phyloP scores from a whole-genome alignment of 2,888 invertebrate genomes.

The Rhynchonema sp. region DNA sequence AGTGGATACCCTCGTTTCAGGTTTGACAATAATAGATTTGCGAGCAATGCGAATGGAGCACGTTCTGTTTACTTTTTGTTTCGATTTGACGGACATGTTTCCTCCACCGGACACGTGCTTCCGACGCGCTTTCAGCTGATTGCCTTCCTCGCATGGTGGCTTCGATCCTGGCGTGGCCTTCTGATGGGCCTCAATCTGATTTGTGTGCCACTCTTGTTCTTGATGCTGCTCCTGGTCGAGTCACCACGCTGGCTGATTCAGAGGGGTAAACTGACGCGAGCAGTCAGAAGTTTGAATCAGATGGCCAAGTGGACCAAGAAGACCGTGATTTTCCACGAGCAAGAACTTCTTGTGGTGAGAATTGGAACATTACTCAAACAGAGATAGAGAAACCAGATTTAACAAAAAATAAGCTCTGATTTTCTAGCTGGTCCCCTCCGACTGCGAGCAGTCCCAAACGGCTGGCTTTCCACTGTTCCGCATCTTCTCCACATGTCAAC shows the following conservation, averaged over 20 bases:
- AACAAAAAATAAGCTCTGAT: neutral
- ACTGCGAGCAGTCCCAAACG: no score
- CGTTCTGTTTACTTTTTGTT: no score
- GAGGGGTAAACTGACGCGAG: constrained; percentile 8
- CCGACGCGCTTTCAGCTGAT: constrained; percentile 6
- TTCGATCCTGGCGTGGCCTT: constrained; percentile 10
- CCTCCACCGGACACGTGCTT: neutral
- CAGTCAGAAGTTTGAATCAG: constrained; percentile 9
- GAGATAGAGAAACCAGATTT: no score
- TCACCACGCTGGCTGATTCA: constrained; percentile 16
- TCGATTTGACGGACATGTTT: neutral
- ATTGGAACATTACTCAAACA: no score
- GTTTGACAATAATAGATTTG: no score
- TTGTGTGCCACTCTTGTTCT: constrained; percentile 10
- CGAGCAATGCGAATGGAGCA: no score
- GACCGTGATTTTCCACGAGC: no score
- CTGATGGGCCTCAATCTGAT: constrained; percentile 9
- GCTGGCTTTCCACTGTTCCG: no score
- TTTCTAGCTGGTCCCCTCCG: no score
- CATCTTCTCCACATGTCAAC: neutral
- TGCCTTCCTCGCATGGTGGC: constrained; percentile 10
- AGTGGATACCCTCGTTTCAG: constrained; percentile 12
- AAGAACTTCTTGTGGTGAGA: no score
- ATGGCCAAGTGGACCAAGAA: constrained; percentile 10
- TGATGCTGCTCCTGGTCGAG: constrained; percentile 11